Conservation (phyloP, 2,888 invertebrate genomes). For the Sarcophaga variegata region DNA sequence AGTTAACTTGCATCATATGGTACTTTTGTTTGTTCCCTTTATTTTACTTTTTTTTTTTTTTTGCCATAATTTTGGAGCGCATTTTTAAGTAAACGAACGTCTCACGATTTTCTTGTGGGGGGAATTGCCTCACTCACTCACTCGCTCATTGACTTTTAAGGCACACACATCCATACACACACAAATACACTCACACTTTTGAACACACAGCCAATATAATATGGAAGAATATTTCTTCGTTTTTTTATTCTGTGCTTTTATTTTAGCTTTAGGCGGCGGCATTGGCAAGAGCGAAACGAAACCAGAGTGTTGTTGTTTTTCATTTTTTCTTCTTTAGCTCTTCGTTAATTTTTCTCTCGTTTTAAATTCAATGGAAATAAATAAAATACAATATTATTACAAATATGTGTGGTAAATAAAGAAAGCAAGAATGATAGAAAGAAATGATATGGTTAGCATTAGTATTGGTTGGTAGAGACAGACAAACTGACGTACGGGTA, state of each 20-base stretch:
- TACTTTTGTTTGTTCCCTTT: slow-evolving; percentile 1
- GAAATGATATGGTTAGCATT: slow-evolving; percentile 10
- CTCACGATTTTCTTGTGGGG: slow-evolving; percentile 65
- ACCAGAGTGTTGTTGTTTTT: slow-evolving; percentile 69
- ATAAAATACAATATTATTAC: slow-evolving; percentile 64
- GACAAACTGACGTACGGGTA: slow-evolving; percentile 34
- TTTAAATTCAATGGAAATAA: slow-evolving; percentile 59
- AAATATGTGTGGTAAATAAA: slow-evolving; percentile 72
- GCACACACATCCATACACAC: slow-evolving; percentile 6
- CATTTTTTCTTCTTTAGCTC: slow-evolving; percentile 42
- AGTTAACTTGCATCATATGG: slow-evolving; percentile 57
- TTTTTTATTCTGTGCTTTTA: slow-evolving; percentile 70
- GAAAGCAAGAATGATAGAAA: slow-evolving; percentile 60
- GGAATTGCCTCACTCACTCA: slow-evolving; percentile 28
- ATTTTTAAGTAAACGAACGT: slow-evolving; percentile 56
- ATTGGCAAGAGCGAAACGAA: slow-evolving; percentile 75
- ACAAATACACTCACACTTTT: slow-evolving; percentile 3
- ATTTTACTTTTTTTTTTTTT: slow-evolving; percentile 24
- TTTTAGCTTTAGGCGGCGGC: slow-evolving; percentile 77
- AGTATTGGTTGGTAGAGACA: slow-evolving; percentile 38
- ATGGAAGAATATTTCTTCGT: slow-evolving; percentile 74
- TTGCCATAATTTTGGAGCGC: slow-evolving; percentile 54
- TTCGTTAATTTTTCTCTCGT: slow-evolving; percentile 37
- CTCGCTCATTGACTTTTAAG: neutral
- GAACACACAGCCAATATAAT: slow-evolving; percentile 67